Evolutionary conservation across 2,113 vertebrate genomes (phyloP).

Genomic region (Thunnus thynnus): DNA sequence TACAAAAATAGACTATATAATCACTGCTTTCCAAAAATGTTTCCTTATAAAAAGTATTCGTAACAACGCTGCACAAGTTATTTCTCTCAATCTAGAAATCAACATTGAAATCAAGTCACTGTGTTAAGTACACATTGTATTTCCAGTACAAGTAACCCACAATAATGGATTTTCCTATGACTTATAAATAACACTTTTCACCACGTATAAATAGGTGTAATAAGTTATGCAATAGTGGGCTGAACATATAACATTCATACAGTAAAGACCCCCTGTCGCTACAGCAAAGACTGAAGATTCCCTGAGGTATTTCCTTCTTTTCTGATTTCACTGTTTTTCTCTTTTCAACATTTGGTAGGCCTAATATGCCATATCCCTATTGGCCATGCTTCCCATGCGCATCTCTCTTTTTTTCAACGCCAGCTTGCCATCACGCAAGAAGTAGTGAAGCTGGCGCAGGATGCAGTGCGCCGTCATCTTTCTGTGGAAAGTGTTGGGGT

Average conservation of each 20-base stretch:
- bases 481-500: conserved; percentile 74
- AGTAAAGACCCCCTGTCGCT: background rate
- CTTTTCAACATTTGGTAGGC: background rate
- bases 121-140: background rate
- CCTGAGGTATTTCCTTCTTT: conserved; percentile 19
- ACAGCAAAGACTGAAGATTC: background rate
- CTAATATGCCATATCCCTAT: background rate
- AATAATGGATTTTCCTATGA: background rate
- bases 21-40: background rate
- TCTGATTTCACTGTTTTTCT: background rate
- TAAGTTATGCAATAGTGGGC: conserved; percentile 25
- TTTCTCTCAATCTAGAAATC: background rate
- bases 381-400: background rate
- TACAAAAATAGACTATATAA: background rate
- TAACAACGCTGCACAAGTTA: background rate
- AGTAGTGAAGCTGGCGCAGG: conserved; percentile 82
- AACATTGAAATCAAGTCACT: background rate
- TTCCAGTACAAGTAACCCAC: background rate
- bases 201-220: conserved; percentile 69
- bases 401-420: conserved; percentile 65
- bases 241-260: background rate
- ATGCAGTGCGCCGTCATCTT: conserved; percentile 82
- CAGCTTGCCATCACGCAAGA: conserved; percentile 83
- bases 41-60: no score
- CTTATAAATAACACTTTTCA: conserved; percentile 60